These are phyloP conservation scores for Pyrrhia umbra DNA, from an alignment of 2,888 invertebrate species.

Conservation along the genomic window DNA sequence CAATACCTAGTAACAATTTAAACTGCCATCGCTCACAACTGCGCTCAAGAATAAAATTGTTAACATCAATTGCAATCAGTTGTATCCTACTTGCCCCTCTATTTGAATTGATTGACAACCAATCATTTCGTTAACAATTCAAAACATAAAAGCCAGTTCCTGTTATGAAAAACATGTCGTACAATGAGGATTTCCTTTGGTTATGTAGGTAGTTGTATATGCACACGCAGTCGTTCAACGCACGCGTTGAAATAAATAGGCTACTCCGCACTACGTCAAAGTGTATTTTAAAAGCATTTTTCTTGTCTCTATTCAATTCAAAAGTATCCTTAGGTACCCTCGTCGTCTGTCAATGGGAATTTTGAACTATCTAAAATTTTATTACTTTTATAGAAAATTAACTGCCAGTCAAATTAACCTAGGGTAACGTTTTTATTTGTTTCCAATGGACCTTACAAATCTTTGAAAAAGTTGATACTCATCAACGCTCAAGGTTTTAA, in stretches of 20 bases:
- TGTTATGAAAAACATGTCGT: constrained; percentile 46
- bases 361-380: too few species aligned
- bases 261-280: background rate
- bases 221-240: background rate
- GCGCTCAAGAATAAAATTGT: constrained; percentile 61
- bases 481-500: too few species aligned
- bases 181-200: constrained; percentile 60
- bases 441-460: too few species aligned
- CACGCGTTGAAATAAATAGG: background rate
- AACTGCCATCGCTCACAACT: constrained; percentile 36
- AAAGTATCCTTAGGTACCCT: too few species aligned
- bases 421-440: too few species aligned
- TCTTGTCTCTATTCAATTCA: too few species aligned
- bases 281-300: too few species aligned
- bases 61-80: constrained; percentile 64
- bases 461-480: too few species aligned
- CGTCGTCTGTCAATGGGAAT: too few species aligned
- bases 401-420: too few species aligned
- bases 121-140: constrained; percentile 61
- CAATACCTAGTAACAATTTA: constrained; percentile 25
- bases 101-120: constrained; percentile 55
- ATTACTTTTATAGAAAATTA: too few species aligned
- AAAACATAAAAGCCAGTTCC: constrained; percentile 47
- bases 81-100: constrained; percentile 64
- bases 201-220: constrained; percentile 1